Base-by-base conservation (phyloP, 2,797 vertebrate genomes). In the Melanotaenia maccullochi region DNA sequence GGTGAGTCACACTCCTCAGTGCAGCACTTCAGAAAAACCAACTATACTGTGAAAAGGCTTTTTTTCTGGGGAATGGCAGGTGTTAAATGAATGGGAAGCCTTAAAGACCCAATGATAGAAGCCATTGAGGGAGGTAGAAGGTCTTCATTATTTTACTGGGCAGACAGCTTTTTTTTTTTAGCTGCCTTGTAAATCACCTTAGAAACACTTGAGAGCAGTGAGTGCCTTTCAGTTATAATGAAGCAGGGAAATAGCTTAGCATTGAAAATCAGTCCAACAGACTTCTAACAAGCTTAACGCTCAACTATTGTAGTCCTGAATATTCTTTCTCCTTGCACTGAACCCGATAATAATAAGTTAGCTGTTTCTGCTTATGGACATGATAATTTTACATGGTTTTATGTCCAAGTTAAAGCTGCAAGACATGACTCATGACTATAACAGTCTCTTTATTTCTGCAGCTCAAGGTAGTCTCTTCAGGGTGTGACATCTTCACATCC, bases 51-150 rank as follows among this genome's bases (percentile, higher is more conserved):
- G 30, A 77, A 70, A 71, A 65, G n/a, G 30, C 25, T 16, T 68
- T 57, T 54, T 66, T 55, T 60, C 18, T 4, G 11, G 6, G 24
- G 22, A 52, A 51, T n/a, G 66, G 51, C 11, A 20, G 28, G 73
- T 55, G 65, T 64, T 63, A 60, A 63, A 78, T 57, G 35, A 28
- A 42, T 22, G 68, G 49, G 60, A 75, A 63, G 79, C 69, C 55
- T 55, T 30, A 65, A 62, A 86, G 60, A 77, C 60, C 60, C 64
- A 35, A 64, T 78, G 64, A 79, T 42, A 32, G 73, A 71, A 61
- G 66, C 69, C 78, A 65, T 35, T 71, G 59, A 79, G 83, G 89
- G 89, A 92, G 91, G 89, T 89, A 87, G 87, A 85, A 83, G 83
- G 70, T 73, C 65, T 75, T 71, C 65, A 86, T 85, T 72, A 69